Conservation (phyloP, 2,113 vertebrate genomes). For the Gobiocypris rarus region DNA sequence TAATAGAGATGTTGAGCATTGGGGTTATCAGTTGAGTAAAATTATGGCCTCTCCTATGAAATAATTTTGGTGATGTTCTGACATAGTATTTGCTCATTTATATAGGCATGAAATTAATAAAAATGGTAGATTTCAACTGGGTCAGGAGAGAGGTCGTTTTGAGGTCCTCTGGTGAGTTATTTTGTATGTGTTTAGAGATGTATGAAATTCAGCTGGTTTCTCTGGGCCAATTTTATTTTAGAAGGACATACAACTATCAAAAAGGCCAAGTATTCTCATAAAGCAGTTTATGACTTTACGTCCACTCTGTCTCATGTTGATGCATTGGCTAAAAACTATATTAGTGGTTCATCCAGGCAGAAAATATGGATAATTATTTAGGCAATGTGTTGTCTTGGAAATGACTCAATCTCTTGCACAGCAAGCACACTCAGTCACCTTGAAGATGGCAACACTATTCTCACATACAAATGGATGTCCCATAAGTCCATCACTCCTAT, state of each 20-base stretch:
- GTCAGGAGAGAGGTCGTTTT: background rate
- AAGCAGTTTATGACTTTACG: background rate
- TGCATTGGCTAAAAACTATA: background rate
- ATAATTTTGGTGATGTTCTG: background rate
- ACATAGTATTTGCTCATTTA: background rate
- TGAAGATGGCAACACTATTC: background rate
- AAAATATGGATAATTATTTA: conserved; percentile 21
- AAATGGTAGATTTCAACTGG: background rate
- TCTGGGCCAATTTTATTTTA: background rate
- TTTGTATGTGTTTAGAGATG: background rate
- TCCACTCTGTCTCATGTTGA: background rate
- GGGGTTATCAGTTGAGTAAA: background rate
- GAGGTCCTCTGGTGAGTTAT: background rate
- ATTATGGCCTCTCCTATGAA: background rate
- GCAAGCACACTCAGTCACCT: background rate
- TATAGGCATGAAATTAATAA: conserved; percentile 1
- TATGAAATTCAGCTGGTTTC: background rate
- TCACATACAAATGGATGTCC: background rate
- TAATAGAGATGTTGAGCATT: background rate
- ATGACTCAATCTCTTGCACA: background rate
- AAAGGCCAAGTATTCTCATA: background rate
- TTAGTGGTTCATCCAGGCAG: background rate
- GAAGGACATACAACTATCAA: background rate
- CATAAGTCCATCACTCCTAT: background rate
- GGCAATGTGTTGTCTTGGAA: background rate